Conservation (phyloP, 2,888 invertebrate species). For the Ligdia adustata region DNA sequence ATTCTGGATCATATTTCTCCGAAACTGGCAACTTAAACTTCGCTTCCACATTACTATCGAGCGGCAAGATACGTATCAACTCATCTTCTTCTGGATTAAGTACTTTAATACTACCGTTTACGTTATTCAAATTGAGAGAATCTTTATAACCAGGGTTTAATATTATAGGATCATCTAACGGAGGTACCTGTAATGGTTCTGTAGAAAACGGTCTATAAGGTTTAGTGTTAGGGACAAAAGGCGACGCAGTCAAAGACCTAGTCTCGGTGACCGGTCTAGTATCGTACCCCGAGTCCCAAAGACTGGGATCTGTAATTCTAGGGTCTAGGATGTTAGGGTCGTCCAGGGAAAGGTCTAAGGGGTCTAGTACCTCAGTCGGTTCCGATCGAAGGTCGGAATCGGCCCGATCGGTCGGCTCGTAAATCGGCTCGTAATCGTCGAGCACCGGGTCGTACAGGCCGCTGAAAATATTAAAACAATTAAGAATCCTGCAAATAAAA, state of each 20-base stretch:
- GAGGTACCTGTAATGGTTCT: constrained; percentile 61
- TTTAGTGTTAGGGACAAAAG: constrained; percentile 53
- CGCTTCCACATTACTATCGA: constrained; percentile 34
- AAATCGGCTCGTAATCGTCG: constrained; percentile 68
- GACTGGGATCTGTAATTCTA: constrained; percentile 19
- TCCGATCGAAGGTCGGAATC: constrained; percentile 70
- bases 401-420: constrained; percentile 65
- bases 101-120: constrained; percentile 42
- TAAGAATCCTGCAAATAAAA: too few species aligned
- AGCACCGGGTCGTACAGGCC: constrained; percentile 75
- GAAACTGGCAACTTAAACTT: constrained; percentile 70
- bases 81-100: constrained; percentile 29
- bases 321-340: constrained; percentile 24
- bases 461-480: constrained; percentile 45
- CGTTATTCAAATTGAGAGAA: constrained; percentile 46
- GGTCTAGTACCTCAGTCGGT: constrained; percentile 65
- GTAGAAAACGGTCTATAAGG: constrained; percentile 69
- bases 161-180: constrained; percentile 69
- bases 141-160: constrained; percentile 65
- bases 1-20: constrained; percentile 66
- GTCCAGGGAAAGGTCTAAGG: constrained; percentile 23
- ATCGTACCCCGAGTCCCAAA: constrained; percentile 24
- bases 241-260: constrained; percentile 58
- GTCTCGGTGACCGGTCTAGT: constrained; percentile 33
- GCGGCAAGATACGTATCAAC: constrained; percentile 33